phyloP scores from a whole-genome alignment of 2,888 invertebrate species.

The Nebria brevicollis region DNA sequence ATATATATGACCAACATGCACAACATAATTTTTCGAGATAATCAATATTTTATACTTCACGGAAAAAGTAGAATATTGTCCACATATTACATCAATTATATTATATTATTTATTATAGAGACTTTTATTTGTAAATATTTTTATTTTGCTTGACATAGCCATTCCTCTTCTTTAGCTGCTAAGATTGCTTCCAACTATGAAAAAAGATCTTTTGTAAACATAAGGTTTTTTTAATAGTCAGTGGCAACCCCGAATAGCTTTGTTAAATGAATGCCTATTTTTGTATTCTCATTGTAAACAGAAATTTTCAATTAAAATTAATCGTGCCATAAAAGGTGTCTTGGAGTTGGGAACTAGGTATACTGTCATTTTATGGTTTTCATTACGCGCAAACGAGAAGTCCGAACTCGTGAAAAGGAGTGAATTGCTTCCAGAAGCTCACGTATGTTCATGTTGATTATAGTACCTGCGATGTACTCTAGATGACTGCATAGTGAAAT shows the following conservation, averaged over 20 bases:
- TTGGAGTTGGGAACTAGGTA: conserved; percentile 15
- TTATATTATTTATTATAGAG: too few species aligned
- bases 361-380: conserved; percentile 43
- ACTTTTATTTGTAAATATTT: too few species aligned
- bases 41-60: not conserved
- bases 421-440: conserved; percentile 15
- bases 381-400: conserved; percentile 38
- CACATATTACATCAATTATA: too few species aligned
- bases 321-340: conserved; percentile 42
- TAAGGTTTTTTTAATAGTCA: too few species aligned
- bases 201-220: too few species aligned
- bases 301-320: conserved; percentile 44
- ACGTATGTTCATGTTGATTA: conserved; percentile 14
- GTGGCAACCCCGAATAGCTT: not conserved
- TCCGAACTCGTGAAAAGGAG: conserved; percentile 37
- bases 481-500: not conserved
- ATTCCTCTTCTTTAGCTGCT: too few species aligned
- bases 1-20: too few species aligned
- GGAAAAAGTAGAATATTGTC: not conserved
- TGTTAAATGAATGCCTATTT: conserved; percentile 6
- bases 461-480: not conserved
- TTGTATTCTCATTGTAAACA: conserved; percentile 30
- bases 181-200: too few species aligned
- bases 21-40: too few species aligned
- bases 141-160: too few species aligned